Percentiles rank a stretch among this genome's conserved stretches.
These are phyloP conservation scores for Rhynchophorus ferrugineus DNA, from an alignment of 1,140 invertebrate genomes.

Conservation along the genomic window DNA sequence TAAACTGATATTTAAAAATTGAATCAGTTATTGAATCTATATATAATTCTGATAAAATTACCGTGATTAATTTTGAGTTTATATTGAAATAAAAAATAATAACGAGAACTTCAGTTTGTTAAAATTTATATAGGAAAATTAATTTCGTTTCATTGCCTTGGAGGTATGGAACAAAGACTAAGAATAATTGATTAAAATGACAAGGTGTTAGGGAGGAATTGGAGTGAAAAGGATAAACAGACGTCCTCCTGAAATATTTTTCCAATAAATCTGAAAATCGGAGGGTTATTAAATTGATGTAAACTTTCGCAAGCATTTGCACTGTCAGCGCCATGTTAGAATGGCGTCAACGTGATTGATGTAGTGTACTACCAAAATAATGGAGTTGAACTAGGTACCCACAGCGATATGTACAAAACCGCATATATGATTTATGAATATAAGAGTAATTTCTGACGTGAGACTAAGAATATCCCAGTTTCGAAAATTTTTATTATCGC, in stretches of 20 bases:
- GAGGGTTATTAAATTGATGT: constrained; percentile 8
- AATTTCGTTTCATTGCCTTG: too few species aligned
- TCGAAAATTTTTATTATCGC: constrained; percentile 2
- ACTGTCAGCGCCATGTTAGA: constrained; percentile 6
- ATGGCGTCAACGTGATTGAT: constrained; percentile 11
- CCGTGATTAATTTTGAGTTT: too few species aligned
- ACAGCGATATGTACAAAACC: constrained; percentile 6
- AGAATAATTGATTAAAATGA: too few species aligned
- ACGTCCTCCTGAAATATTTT: background rate
- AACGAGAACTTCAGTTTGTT: too few species aligned
- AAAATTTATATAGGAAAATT: too few species aligned
- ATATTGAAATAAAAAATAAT: too few species aligned
- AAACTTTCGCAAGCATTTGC: constrained; percentile 7
- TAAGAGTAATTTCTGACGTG: constrained; percentile 7
- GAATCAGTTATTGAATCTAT: too few species aligned
- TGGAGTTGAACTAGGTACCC: constrained; percentile 9
- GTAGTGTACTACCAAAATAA: constrained; percentile 10
- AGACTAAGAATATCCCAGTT: constrained; percentile 6
- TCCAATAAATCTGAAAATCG: background rate
- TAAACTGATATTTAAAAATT: too few species aligned
- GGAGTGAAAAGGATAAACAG: background rate
- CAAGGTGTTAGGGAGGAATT: too few species aligned
- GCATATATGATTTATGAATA: constrained; percentile 7
- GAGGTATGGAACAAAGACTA: too few species aligned
- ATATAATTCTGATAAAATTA: too few species aligned